Base-by-base conservation (phyloP, 2,888 invertebrate genomes). In the Phaonia tiefii region DNA sequence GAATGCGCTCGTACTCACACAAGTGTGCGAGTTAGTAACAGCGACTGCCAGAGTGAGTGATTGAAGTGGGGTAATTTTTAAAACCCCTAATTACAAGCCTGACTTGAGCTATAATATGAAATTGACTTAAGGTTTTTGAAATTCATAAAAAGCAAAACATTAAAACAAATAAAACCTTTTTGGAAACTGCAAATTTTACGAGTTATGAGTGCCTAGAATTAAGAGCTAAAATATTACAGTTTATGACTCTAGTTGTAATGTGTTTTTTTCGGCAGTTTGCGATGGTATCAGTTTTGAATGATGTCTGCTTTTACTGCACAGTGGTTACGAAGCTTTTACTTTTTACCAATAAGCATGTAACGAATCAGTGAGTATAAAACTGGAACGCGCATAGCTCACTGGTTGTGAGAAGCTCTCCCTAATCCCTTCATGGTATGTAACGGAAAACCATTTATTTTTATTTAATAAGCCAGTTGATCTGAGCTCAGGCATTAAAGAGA, bases 21-120 rank as follows among this genome's bases (percentile, higher is more conserved):
- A n/a, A n/a, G n/a, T n/a, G n/a, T n/a, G n/a, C n/a, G n/a, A n/a
- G 51, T 20, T 51, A 10, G 58, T 46, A 20, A 22, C 54, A 54
- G 44, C 39, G 31, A 11, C 60, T 37, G 0, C 17, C n/a, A 51
- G 22, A 17, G 42, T 15, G 54, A 37, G 51, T 15, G 31, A 20
- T 31, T 74, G 67, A 44, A 80, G 58, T 67, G 60, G 49, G 58
- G 70, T 60, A 74, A 76, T 37, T 42, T 56, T 76, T 20, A 56
- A 65, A 56, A 65, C 65, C 56, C 42, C 69, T 56, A 77, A 81
- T 81, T 81, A 77, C 65, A 75, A 56, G 80, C 77, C 60, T 63
- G 77, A 75, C 67, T 78, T 71, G 37, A 67, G 71, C 39, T 75
- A 49, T 15, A 80, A 76, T 51, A 42, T 77, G 22, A 60, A 37